Conservation (phyloP, 2,113 vertebrate species). For the Daboia siamensis region DNA sequence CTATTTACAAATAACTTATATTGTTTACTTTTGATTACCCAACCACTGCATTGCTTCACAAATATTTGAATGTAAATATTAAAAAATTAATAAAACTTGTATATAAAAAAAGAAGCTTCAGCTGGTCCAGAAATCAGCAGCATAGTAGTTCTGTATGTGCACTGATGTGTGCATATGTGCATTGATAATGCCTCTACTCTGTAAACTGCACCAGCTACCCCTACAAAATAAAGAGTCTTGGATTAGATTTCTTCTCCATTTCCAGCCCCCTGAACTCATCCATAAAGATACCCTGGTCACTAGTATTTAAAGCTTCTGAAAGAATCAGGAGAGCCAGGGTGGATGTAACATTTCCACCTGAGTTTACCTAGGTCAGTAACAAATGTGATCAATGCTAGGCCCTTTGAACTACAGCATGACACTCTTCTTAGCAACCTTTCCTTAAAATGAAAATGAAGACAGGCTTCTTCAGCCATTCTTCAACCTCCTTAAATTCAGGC, state of each 20-base stretch:
- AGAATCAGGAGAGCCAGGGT: neutral
- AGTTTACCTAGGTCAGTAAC: neutral
- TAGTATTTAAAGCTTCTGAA: neutral
- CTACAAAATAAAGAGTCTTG: neutral
- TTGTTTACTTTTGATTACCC: no score
- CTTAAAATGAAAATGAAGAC: neutral
- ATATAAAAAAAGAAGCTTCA: neutral
- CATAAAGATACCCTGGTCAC: neutral
- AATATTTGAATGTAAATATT: no score
- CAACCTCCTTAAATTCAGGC: neutral
- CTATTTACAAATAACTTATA: no score
- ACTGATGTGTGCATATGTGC: neutral
- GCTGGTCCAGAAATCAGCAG: neutral
- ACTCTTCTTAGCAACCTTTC: neutral
- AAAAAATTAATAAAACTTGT: no score
- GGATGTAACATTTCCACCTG: neutral
- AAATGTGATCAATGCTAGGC: neutral
- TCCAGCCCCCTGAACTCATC: neutral
- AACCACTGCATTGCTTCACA: no score
- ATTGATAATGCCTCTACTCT: neutral
- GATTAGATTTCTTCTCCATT: neutral
- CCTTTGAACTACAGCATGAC: neutral
- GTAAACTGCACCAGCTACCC: neutral
- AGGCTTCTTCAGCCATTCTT: neutral
- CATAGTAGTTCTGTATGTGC: neutral